Conservation (phyloP, 1,140 invertebrate genomes). For the Papilio xuthus region DNA sequence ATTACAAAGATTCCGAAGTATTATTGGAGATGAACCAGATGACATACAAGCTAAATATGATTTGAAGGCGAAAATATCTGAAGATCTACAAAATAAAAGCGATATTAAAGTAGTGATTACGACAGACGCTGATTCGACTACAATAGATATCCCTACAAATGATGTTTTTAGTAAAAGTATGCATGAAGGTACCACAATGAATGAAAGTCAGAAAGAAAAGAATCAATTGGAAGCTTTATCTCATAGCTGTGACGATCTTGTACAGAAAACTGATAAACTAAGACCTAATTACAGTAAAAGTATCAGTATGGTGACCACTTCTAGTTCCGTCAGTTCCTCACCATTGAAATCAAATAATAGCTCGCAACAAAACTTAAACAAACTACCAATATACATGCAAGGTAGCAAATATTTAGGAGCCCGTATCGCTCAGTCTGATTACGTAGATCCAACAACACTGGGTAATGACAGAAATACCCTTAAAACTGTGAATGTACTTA, state of each 20-base stretch:
- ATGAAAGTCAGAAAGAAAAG: slow-evolving; percentile 69
- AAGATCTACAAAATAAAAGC: slow-evolving; percentile 52
- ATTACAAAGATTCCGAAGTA: slow-evolving; percentile 81
- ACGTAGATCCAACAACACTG: slow-evolving; percentile 88
- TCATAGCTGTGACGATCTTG: slow-evolving; percentile 78
- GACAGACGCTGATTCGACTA: slow-evolving; percentile 60
- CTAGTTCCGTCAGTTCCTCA: slow-evolving; percentile 60
- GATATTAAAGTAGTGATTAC: slow-evolving; percentile 75
- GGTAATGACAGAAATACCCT: slow-evolving; percentile 77
- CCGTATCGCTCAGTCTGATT: slow-evolving; percentile 93
- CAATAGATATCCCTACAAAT: slow-evolving; percentile 53
- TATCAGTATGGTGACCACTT: slow-evolving; percentile 66
- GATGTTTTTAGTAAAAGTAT: slow-evolving; percentile 74
- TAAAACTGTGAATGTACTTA: slow-evolving; percentile 77
- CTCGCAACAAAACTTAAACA: slow-evolving; percentile 80
- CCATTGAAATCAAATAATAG: slow-evolving; percentile 72
- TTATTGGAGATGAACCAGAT: slow-evolving; percentile 80
- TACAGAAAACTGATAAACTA: slow-evolving; percentile 54
- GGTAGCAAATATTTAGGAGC: slow-evolving; percentile 92
- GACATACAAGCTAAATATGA: slow-evolving; percentile 66
- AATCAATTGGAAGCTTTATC: slow-evolving; percentile 71
- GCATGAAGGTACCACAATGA: slow-evolving; percentile 67
- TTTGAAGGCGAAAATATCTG: slow-evolving; percentile 46
- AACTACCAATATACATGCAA: slow-evolving; percentile 86
- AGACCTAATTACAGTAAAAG: slow-evolving; percentile 70